A percentile compares a stretch with the other conserved stretches of the same genome.
Evolutionary conservation across 2,113 vertebrate species (phyloP).

Genomic region (Trematomus loennbergii): DNA sequence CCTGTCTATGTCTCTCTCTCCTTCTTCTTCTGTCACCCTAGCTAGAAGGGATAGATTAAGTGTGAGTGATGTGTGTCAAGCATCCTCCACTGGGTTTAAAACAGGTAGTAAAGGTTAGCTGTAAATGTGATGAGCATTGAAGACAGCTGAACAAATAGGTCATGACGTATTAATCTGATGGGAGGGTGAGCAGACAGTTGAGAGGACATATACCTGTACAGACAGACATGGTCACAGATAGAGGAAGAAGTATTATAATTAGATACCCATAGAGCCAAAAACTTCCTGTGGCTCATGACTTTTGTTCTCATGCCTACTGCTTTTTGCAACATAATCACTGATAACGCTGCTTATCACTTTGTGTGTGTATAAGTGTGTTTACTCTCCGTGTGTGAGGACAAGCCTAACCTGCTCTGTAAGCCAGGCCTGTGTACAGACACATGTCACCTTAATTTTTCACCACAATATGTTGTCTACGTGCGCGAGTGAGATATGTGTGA

Average conservation of each 20-base stretch:
- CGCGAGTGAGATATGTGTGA: neutral
- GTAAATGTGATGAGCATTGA: slow-evolving; percentile 72
- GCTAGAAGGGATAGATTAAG: neutral
- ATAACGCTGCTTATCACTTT: slow-evolving; percentile 24
- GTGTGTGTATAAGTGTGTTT: slow-evolving; percentile 23
- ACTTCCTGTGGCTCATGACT: slow-evolving; percentile 23
- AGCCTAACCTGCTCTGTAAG: slow-evolving; percentile 61
- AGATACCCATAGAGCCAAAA: slow-evolving; percentile 15
- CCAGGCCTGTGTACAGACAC: slow-evolving; percentile 1
- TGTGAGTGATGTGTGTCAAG: slow-evolving; percentile 37
- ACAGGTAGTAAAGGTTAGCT: slow-evolving; percentile 41
- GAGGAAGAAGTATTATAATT: slow-evolving; percentile 24
- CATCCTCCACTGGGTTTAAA: slow-evolving; percentile 51
- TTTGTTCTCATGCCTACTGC: slow-evolving; percentile 2
- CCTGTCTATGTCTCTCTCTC: neutral
- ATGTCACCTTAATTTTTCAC: slow-evolving; percentile 32
- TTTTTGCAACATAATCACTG: slow-evolving; percentile 25
- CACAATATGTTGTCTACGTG: slow-evolving; percentile 2
- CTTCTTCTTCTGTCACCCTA: neutral
- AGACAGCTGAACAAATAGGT: slow-evolving; percentile 80
- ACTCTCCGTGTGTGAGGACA: slow-evolving; percentile 21
- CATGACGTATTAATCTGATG: slow-evolving; percentile 77
- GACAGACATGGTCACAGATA: slow-evolving; percentile 24
- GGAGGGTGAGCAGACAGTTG: slow-evolving; percentile 7
- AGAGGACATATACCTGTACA: neutral